phyloP scores from a whole-genome alignment of 2,888 invertebrate species.

The Xestobium rufovillosum region DNA sequence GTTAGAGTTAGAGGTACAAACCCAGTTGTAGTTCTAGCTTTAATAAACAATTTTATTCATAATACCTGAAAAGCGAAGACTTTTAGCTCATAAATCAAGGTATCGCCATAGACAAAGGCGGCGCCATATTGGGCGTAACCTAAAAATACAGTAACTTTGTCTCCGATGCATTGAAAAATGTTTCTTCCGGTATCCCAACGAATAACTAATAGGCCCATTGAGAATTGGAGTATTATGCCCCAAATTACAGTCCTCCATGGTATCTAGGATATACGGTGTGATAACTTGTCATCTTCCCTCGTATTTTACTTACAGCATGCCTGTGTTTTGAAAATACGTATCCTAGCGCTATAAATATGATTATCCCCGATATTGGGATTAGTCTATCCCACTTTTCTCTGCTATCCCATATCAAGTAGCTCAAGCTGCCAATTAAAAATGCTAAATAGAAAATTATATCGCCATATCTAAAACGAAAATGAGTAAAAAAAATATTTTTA shows the following conservation, averaged over 20 bases:
- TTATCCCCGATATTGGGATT: constrained; percentile 60
- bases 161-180: constrained; percentile 59
- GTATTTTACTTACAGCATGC: neutral
- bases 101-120: constrained; percentile 73
- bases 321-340: constrained; percentile 57
- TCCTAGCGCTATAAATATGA: constrained; percentile 55
- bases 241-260: constrained; percentile 74
- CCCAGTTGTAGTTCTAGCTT: too few relatives aligned
- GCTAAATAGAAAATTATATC: constrained; percentile 41
- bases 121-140: constrained; percentile 73
- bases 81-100: constrained; percentile 48
- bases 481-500: neutral
- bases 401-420: constrained; percentile 61
- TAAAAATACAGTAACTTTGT: constrained; percentile 65
- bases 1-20: too few relatives aligned
- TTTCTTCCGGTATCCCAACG: constrained; percentile 72
- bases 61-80: constrained; percentile 87
- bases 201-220: constrained; percentile 77
- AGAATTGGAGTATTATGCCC: constrained; percentile 77
- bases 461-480: constrained; percentile 43
- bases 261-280: constrained; percentile 42
- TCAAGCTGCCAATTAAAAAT: constrained; percentile 46
- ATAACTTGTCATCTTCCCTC: constrained; percentile 40
- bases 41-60: too few relatives aligned
- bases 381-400: constrained; percentile 51